Evolutionary conservation across 2,113 vertebrate species (phyloP).

Genomic region (Mirounga angustirostris): DNA sequence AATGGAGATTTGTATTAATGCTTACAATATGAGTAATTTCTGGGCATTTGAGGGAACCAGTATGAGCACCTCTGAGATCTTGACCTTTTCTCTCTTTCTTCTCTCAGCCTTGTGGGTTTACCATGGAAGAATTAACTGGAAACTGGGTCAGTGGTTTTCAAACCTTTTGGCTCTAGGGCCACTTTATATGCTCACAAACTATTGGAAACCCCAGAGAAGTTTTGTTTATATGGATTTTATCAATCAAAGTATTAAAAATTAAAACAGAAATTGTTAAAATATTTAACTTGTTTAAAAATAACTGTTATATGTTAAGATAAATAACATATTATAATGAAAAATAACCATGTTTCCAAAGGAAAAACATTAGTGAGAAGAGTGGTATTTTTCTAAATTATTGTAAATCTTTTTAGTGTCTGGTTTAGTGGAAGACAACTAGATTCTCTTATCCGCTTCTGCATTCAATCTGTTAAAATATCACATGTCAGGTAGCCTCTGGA

Average conservation of each 20-base stretch:
- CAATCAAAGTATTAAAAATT: not conserved
- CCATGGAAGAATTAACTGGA: not conserved
- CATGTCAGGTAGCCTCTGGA: not conserved
- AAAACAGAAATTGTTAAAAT: constrained; percentile 33
- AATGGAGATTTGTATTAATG: constrained; percentile 2
- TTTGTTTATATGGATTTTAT: not conserved
- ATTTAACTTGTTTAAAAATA: constrained; percentile 30
- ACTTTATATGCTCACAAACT: not conserved
- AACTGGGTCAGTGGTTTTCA: not conserved
- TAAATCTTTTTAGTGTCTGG: not conserved
- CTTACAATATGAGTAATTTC: constrained; percentile 19
- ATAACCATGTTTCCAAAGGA: not conserved
- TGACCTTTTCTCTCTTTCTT: not conserved
- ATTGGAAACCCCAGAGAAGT: not conserved
- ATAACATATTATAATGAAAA: not conserved
- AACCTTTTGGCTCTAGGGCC: not conserved
- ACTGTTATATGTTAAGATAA: not conserved
- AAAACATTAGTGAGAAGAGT: not conserved
- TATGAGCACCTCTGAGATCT: not conserved
- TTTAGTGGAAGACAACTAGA: not conserved
- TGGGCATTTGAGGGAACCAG: not conserved
- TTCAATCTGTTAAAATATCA: not conserved
- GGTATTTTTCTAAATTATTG: not conserved
- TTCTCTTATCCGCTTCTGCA: not conserved
- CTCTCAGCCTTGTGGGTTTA: not conserved